phyloP scores from a whole-genome alignment of 2,888 invertebrate genomes.

The Eristalis arbustorum region DNA sequence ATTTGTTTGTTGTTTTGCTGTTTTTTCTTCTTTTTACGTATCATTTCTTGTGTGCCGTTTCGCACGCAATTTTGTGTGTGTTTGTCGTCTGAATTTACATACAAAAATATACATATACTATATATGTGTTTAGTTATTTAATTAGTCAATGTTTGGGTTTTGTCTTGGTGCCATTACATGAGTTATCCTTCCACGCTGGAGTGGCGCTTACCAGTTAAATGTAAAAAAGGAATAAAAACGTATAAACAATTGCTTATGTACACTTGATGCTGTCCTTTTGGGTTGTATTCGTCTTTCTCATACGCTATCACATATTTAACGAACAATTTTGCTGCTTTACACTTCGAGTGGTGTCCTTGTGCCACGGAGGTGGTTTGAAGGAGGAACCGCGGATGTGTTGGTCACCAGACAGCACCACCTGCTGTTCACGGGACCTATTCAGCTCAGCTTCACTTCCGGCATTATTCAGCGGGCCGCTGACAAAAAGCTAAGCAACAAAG shows the following conservation, averaged over 20 bases:
- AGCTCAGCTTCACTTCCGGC: background rate
- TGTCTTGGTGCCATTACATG: constrained; percentile 5
- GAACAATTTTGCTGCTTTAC: constrained; percentile 28
- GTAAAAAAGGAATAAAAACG: constrained; percentile 9
- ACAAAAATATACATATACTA: constrained; percentile 58
- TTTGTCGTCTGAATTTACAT: constrained; percentile 16
- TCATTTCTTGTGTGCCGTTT: background rate
- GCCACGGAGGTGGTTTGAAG: too few species aligned
- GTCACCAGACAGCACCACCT: too few species aligned
- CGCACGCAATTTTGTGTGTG: background rate
- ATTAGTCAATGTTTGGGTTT: background rate
- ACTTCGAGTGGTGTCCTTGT: too few species aligned
- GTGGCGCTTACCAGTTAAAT: background rate
- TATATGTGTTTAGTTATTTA: constrained; percentile 15
- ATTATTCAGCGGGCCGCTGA: too few species aligned
- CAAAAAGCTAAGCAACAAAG: constrained; percentile 41
- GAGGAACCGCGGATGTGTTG: too few species aligned
- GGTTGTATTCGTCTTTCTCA: background rate
- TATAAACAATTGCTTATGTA: constrained; percentile 56
- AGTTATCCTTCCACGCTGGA: constrained; percentile 4
- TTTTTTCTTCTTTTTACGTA: background rate
- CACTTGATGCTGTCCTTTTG: constrained; percentile 22
- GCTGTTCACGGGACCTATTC: too few species aligned
- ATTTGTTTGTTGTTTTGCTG: constrained; percentile 22
- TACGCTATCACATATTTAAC: constrained; percentile 55